Percentiles rank a stretch among this genome's conserved stretches.
Conservation (phyloP, 2,113 vertebrate species). For the Ellobius talpinus region DNA sequence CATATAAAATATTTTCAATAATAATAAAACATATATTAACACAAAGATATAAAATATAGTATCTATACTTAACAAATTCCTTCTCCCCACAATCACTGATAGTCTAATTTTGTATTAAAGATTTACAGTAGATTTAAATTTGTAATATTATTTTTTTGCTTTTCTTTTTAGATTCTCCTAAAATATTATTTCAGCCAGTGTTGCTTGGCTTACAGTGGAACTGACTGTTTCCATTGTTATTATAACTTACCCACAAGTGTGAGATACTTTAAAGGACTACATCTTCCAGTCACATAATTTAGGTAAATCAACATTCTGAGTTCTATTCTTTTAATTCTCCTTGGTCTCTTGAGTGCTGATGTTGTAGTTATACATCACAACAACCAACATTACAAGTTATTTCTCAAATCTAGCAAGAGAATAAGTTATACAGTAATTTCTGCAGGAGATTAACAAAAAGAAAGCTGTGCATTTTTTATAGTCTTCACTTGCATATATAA, state of each 20-base stretch:
- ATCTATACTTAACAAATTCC: neutral
- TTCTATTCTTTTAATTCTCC: neutral
- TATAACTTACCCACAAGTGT: too few species aligned
- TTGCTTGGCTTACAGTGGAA: neutral
- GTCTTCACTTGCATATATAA: neutral
- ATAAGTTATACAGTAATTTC: neutral
- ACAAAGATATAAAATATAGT: neutral
- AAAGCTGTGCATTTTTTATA: neutral
- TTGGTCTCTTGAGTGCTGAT: neutral
- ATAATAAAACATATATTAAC: neutral
- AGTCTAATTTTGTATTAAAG: neutral
- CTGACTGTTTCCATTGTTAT: neutral
- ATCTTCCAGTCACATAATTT: too few species aligned
- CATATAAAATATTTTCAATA: neutral
- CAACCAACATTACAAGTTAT: neutral
- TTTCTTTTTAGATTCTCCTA: neutral
- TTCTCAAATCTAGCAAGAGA: too few species aligned
- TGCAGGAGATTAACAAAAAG: fast-evolving
- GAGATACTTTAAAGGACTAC: neutral
- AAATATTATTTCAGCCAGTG: neutral
- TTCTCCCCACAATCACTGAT: neutral
- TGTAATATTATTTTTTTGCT: neutral
- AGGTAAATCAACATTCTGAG: too few species aligned
- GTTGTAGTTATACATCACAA: neutral
- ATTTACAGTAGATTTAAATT: neutral